Base-by-base conservation (phyloP, 2,113 vertebrate species). In the Pseudorhombus dupliciocellatus region DNA sequence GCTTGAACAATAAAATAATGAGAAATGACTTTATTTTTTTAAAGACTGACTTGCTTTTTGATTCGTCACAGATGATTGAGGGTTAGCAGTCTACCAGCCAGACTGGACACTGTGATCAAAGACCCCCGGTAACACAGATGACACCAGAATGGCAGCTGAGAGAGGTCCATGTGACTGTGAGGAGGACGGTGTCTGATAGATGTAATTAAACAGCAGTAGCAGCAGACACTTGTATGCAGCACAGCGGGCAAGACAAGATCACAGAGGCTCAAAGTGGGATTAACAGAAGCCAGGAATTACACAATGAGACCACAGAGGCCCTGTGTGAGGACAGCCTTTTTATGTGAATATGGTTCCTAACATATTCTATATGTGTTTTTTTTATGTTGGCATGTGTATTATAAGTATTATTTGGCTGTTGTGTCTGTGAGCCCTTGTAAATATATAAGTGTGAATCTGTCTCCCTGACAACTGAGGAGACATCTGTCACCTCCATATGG, bases 401-500 rank as follows among this genome's bases (percentile, higher is more conserved):
- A 50, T 62, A 57, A 67, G 52, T 26, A 52, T 52, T 72, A 42
- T 54, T 40, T 76, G 72, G 65, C 70, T 82, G 69, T 28, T 69
- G 52, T 40, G 48, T 73, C 73, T 59, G 21, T 53, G 34, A 37
- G 25, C 37, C 42, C 14, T 44, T 70, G 62, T 61, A 57, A 74
- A 42, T 74, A 72, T 78, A 69, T 68, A 68, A 59, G 76, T 77
- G 75, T 70, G 58, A 73, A 58, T 74, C 59, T 31, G 81, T 81
- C 68, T 85, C 79, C 70, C 71, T 87, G 77, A 84, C 75, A 81
- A 87, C 84, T 66, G 79, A 80, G 73, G 57, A 58, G 83, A 83
- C 86, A 90, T 87, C 87, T 89, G 87, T 81, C 81, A 84, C 79
- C 53, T 88, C 86, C 86, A 75, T 90, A 88, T 87, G 89, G 89